These are phyloP conservation scores for Coracias cyanogaster DNA, from an alignment of 2,797 vertebrate species.

Conservation along the genomic window DNA sequence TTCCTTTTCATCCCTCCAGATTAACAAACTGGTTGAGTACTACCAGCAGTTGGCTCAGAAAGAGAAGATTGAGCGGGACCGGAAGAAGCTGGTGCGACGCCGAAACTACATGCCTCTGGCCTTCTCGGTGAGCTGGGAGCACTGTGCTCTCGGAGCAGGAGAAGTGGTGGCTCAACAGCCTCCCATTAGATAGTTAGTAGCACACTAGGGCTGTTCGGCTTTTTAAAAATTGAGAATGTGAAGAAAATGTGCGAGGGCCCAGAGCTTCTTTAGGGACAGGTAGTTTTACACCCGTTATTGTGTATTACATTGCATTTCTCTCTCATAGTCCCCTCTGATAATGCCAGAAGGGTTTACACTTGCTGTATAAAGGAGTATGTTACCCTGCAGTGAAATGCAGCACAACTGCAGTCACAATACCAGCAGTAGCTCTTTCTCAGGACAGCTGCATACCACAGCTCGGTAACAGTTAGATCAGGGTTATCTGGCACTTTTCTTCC, in stretches of 20 bases:
- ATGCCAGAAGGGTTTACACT: neutral
- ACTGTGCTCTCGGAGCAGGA: neutral
- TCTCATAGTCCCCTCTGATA: neutral
- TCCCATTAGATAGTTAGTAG: neutral
- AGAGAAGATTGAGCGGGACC: constrained; percentile 95
- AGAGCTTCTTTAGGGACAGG: neutral
- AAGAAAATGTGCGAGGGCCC: neutral
- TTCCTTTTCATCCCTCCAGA: constrained; percentile 78
- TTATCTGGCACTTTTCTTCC: neutral
- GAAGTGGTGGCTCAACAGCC: neutral
- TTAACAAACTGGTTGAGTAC: constrained; percentile 97
- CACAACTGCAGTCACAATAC: accelerated
- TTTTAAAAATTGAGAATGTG: neutral
- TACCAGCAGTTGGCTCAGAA: constrained; percentile 98
- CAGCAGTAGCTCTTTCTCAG: neutral
- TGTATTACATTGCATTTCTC: neutral
- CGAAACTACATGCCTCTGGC: constrained; percentile 96
- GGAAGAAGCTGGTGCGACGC: constrained; percentile 95
- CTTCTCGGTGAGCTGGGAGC: constrained; percentile 88
- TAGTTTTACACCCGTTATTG: neutral
- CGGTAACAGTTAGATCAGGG: neutral
- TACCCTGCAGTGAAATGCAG: neutral
- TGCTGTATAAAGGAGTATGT: neutral
- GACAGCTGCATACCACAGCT: neutral
- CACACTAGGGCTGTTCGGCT: neutral